Base-by-base conservation (phyloP, 2,113 vertebrate species). In the Dissostichus mawsoni region DNA sequence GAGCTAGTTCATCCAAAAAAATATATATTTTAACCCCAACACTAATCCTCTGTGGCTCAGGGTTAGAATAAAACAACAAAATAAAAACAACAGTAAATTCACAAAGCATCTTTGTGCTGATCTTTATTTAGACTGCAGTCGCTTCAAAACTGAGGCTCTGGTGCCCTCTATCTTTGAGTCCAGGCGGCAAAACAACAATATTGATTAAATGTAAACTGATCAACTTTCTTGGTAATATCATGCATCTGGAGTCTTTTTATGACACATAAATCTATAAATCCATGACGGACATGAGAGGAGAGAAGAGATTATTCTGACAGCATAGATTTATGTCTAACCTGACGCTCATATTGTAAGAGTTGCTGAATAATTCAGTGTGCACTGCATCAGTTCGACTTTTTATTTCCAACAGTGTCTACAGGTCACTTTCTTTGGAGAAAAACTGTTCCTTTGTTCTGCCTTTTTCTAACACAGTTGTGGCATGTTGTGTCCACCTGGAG, bases 391-490 rank as follows among this genome's bases (percentile, higher is more conserved):
- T 68, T 84, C 62, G 36, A 78, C 74, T 83, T 76, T 85, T 82
- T 90, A 74, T 86, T 87, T 84, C 79, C 82, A 88, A 59, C 81
- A 55, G 47, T 81, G 75, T 93, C 87, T 84, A 76, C 85, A 79
- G 86, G 91, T 91, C 88, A 88, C 83, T 68, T 66, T 86, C 78
- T 87, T 81, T 82, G 67, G 87, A 91, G 83, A 91, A 87, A 90
- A 94, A 93, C 89, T 91, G 89, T 87, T 88, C 77, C 87, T 91
- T 93, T 93, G 92, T 92, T 94, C 89, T 94, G 83, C 81, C 85
- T 90, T 93, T 94, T 94, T 89, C 89, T 83, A 83, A 83, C 88
- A 89, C 81, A 63, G 87, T 91, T 84, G 89, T 90, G 90, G 88
- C 90, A 85, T 92, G 89, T 92, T 90, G 90, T 92, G 90, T 93